Evolutionary conservation across 1,140 invertebrate genomes (phyloP).

Genomic region (Achatina immaculata): DNA sequence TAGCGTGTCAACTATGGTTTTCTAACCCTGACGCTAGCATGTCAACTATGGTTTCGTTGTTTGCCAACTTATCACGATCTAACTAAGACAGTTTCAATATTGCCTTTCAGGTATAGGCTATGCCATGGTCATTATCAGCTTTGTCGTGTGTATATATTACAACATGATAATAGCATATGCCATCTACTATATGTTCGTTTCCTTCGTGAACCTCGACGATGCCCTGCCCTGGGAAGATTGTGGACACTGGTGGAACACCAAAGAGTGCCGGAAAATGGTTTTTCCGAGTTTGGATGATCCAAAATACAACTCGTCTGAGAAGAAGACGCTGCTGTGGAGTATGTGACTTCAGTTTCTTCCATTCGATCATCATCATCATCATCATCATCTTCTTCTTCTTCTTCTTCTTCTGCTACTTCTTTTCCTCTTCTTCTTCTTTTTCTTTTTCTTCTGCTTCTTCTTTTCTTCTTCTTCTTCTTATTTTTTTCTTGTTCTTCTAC

Average conservation of each 20-base stretch:
- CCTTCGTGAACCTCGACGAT: conserved; percentile 58
- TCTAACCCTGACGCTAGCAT: too few relatives aligned
- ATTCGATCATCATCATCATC: neutral
- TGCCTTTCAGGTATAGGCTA: conserved; percentile 62
- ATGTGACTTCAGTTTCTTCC: neutral
- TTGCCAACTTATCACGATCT: too few relatives aligned
- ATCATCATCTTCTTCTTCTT: neutral
- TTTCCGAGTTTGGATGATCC: conserved; percentile 34
- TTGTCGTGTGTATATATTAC: conserved; percentile 68
- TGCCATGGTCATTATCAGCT: conserved; percentile 66
- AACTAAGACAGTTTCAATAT: too few relatives aligned
- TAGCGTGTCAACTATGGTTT: too few relatives aligned
- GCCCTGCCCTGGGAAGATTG: conserved; percentile 59
- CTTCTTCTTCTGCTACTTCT: too few relatives aligned
- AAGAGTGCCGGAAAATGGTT: conserved; percentile 41
- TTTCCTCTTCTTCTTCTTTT: too few relatives aligned
- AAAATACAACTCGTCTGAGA: conserved; percentile 22
- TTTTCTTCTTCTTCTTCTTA: too few relatives aligned
- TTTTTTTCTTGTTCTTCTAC: too few relatives aligned
- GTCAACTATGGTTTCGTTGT: too few relatives aligned
- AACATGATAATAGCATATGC: conserved; percentile 71
- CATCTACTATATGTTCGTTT: conserved; percentile 67
- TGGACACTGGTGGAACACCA: conserved; percentile 49
- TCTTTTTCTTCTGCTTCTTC: too few relatives aligned
- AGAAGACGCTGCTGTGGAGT: conserved; percentile 15